phyloP scores from a whole-genome alignment of 2,888 invertebrate species.

The Conchocele bisecta region DNA sequence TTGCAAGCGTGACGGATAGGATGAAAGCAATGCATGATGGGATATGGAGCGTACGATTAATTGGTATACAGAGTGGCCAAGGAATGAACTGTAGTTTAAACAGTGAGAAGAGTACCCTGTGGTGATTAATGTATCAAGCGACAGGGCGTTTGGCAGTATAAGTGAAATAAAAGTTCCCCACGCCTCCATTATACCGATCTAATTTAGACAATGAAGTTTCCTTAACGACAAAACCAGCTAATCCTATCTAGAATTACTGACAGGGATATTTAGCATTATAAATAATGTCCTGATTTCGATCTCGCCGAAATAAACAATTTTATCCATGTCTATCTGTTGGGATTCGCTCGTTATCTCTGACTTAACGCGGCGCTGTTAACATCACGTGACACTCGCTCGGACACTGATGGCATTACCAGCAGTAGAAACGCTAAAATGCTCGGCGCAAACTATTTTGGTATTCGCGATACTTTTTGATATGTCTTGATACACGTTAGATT shows the following conservation, averaged over 20 bases:
- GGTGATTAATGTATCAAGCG: too few species aligned
- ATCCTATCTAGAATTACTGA: conserved; percentile 26
- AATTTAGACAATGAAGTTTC: too few species aligned
- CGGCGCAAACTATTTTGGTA: conserved; percentile 19
- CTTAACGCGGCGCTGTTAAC: conserved; percentile 50
- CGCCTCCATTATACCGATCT: too few species aligned
- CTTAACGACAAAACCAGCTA: too few species aligned
- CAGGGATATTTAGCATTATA: conserved; percentile 50
- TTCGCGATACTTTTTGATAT: conserved; percentile 52
- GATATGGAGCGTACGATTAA: too few species aligned
- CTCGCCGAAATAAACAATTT: conserved; percentile 47
- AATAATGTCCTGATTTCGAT: conserved; percentile 52
- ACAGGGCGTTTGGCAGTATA: too few species aligned
- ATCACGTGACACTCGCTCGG: conserved; percentile 45
- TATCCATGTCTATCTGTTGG: conserved; percentile 54
- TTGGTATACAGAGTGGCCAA: too few species aligned
- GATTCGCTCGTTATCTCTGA: conserved; percentile 53
- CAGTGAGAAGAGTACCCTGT: too few species aligned
- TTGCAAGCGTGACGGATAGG: too few species aligned
- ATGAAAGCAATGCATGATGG: too few species aligned
- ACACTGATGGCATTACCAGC: conserved; percentile 56
- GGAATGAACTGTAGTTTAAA: too few species aligned
- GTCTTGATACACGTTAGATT: conserved; percentile 49
- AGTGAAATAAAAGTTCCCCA: too few species aligned
- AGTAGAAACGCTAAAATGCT: conserved; percentile 5